Percentiles rank a stretch among this genome's conserved stretches.
phyloP scores from a whole-genome alignment of 2,888 invertebrate species.

The Tholera decimalis region DNA sequence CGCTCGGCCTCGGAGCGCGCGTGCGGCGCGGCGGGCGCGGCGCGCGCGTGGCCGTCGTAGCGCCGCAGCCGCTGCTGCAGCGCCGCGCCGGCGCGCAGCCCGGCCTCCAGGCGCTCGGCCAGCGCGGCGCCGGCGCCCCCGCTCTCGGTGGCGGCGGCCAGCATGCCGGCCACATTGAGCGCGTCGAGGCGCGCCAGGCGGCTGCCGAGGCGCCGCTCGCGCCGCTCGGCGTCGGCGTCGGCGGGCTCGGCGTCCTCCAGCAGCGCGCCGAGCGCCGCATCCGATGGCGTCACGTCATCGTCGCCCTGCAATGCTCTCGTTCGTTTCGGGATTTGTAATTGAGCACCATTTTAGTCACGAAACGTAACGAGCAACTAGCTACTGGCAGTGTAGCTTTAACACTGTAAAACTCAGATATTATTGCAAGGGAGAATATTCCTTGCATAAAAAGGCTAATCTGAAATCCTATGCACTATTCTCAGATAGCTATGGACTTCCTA shows the following conservation, averaged over 20 bases:
- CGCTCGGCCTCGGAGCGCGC: conserved; percentile 83
- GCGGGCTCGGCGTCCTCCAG: conserved; percentile 85
- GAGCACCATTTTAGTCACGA: background rate
- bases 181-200: conserved; percentile 94
- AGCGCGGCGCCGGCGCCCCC: conserved; percentile 95
- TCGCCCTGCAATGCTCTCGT: conserved; percentile 93
- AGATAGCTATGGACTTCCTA: too few relatives aligned
- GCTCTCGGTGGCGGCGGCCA: conserved; percentile 93
- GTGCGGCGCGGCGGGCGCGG: conserved; percentile 74
- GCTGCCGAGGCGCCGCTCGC: conserved; percentile 93
- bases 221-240: conserved; percentile 64
- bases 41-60: conserved; percentile 92
- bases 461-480: too few relatives aligned
- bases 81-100: conserved; percentile 88
- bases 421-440: too few relatives aligned
- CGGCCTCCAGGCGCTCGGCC: conserved; percentile 91
- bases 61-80: conserved; percentile 82
- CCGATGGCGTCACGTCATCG: conserved; percentile 95
- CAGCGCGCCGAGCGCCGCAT: conserved; percentile 92
- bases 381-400: too few relatives aligned
- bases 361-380: too few relatives aligned
- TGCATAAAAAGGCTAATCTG: too few relatives aligned
- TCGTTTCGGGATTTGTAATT: background rate
- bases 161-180: conserved; percentile 96
- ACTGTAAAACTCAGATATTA: too few relatives aligned